Evolutionary conservation across 2,888 invertebrate species (phyloP).

Genomic region (Leuctra nigra): DNA sequence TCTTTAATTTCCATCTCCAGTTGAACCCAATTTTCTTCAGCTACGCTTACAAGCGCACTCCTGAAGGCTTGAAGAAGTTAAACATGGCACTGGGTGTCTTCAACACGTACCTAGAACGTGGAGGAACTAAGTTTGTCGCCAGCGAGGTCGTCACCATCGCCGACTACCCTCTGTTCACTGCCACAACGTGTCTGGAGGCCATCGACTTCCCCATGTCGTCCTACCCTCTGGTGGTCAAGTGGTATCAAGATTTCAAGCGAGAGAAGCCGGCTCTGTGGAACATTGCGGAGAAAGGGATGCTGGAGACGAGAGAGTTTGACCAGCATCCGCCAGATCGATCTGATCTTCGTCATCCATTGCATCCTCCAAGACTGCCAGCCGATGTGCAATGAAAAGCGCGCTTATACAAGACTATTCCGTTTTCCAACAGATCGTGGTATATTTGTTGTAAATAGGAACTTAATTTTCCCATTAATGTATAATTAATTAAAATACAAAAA

Average conservation of each 20-base stretch:
- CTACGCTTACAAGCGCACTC: slow-evolving; percentile 57
- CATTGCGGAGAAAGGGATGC: slow-evolving; percentile 60
- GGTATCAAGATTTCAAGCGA: slow-evolving; percentile 64
- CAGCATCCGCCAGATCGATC: slow-evolving; percentile 67
- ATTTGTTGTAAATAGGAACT: too few relatives aligned
- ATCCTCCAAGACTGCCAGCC: slow-evolving; percentile 52
- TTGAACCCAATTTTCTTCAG: slow-evolving; percentile 67
- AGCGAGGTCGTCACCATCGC: slow-evolving; percentile 65
- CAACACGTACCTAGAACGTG: slow-evolving; percentile 56
- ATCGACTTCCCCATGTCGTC: slow-evolving; percentile 56
- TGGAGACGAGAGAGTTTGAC: slow-evolving; percentile 58
- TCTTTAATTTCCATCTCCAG: too few relatives aligned
- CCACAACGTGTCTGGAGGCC: slow-evolving; percentile 66
- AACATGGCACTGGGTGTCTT: slow-evolving; percentile 58
- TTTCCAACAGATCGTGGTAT: too few relatives aligned
- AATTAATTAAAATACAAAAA: too few relatives aligned
- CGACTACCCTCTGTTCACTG: slow-evolving; percentile 63
- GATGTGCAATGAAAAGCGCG: too few relatives aligned
- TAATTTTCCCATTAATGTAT: too few relatives aligned
- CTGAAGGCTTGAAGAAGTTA: slow-evolving; percentile 59
- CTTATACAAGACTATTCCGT: too few relatives aligned
- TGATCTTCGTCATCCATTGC: slow-evolving; percentile 63
- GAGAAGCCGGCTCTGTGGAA: slow-evolving; percentile 63
- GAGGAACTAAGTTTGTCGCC: slow-evolving; percentile 58
- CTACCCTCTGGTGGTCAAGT: slow-evolving; percentile 53